A percentile compares a stretch with the other conserved stretches of the same genome.
Evolutionary conservation across 1,140 invertebrate genomes (phyloP).

Genomic region (Holcopasites calliopsidis): DNA sequence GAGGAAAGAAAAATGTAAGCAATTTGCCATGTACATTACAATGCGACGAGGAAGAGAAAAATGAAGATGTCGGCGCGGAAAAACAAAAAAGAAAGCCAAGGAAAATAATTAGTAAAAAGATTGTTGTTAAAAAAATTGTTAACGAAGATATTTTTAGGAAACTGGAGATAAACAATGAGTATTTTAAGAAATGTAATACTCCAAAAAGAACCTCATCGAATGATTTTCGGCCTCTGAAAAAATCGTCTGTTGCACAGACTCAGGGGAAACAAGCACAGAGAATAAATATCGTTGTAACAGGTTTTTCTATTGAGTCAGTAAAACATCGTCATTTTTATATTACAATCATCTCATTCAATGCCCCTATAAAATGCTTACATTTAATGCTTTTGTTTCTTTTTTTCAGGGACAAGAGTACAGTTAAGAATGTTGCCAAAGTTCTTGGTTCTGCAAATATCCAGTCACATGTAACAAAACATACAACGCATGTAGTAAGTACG

Average conservation of each 20-base stretch:
- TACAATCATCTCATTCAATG: neutral
- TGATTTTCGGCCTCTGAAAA: slow-evolving; percentile 62
- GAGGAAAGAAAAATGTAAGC: neutral
- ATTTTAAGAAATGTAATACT: neutral
- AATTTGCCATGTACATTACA: neutral
- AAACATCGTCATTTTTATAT: neutral
- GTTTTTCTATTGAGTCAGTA: slow-evolving; percentile 68
- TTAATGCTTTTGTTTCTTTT: slow-evolving; percentile 17
- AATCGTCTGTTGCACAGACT: slow-evolving; percentile 21
- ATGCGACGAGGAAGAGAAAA: neutral
- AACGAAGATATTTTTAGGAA: slow-evolving; percentile 54
- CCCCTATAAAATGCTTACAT: slow-evolving; percentile 6
- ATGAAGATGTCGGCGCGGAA: neutral
- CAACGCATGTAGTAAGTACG: slow-evolving; percentile 77
- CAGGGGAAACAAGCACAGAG: slow-evolving; percentile 41
- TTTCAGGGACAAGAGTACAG: slow-evolving; percentile 70
- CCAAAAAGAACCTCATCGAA: slow-evolving; percentile 40
- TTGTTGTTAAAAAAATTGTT: slow-evolving; percentile 66
- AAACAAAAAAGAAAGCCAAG: slow-evolving; percentile 44
- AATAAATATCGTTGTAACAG: slow-evolving; percentile 70
- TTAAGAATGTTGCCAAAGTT: slow-evolving; percentile 66
- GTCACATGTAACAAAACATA: slow-evolving; percentile 68
- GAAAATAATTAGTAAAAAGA: slow-evolving; percentile 72
- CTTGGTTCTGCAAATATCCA: slow-evolving; percentile 70
- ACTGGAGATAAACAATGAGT: slow-evolving; percentile 47